Evolutionary conservation across 2,797 vertebrate species (phyloP).

Genomic region (Etheostoma perlongum): DNA sequence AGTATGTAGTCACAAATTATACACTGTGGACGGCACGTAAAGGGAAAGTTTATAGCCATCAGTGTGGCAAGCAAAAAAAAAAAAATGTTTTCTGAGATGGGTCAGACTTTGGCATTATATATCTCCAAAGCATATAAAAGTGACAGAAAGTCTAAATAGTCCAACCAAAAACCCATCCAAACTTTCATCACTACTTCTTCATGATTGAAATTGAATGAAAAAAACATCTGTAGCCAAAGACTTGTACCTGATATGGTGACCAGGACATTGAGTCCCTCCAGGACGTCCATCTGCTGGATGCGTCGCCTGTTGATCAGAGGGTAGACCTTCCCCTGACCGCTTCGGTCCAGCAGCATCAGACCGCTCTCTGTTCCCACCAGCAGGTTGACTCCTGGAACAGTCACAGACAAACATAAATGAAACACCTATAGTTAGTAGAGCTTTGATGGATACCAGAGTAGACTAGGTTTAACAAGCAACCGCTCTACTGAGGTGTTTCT

Average conservation of each 20-base stretch:
- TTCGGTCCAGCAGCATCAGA: slow-evolving; percentile 91
- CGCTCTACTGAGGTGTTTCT: background rate
- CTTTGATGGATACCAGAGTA: background rate
- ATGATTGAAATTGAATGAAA: background rate
- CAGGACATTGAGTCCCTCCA: slow-evolving; percentile 92
- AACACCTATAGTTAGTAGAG: background rate
- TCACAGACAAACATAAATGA: background rate
- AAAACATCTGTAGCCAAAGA: background rate
- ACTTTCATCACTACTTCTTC: background rate
- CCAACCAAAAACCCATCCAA: too few relatives aligned
- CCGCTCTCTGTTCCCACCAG: slow-evolving; percentile 92
- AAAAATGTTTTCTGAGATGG: background rate
- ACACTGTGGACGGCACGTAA: background rate
- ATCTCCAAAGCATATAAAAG: background rate
- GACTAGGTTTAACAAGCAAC: background rate
- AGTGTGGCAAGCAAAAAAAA: background rate
- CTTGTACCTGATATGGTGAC: slow-evolving; percentile 91
- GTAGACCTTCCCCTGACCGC: slow-evolving; percentile 93
- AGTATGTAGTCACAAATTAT: background rate
- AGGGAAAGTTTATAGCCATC: background rate
- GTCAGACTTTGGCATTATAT: background rate
- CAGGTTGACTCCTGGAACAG: slow-evolving; percentile 89
- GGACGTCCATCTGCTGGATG: slow-evolving; percentile 95
- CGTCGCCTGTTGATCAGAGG: slow-evolving; percentile 90
- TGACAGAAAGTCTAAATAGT: slow-evolving; percentile 1